Evolutionary conservation across 2,888 invertebrate species (phyloP).

Genomic region (Apotomis capreana): DNA sequence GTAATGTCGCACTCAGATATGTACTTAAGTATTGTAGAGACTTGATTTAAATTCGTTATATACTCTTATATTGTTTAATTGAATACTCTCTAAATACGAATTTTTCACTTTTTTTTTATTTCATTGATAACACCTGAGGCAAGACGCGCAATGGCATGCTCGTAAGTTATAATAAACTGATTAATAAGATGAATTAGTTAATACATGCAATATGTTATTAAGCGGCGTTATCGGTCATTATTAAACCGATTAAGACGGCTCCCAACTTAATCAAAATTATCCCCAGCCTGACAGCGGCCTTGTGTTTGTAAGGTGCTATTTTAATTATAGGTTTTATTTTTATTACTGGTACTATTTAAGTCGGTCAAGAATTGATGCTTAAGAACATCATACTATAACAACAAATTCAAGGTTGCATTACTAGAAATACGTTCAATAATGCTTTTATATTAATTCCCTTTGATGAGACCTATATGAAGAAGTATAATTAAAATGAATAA

Average conservation of each 20-base stretch:
- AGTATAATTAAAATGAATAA: too few species aligned
- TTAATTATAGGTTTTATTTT: slow-evolving; percentile 47
- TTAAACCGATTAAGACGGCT: slow-evolving; percentile 37
- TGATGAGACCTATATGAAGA: not conserved
- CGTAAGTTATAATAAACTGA: slow-evolving; percentile 23
- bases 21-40: too few species aligned
- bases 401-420: slow-evolving; percentile 4
- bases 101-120: not conserved
- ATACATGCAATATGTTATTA: slow-evolving; percentile 32
- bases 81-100: too few species aligned
- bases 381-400: slow-evolving; percentile 4
- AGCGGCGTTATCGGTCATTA: slow-evolving; percentile 34
- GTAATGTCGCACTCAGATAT: too few species aligned
- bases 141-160: not conserved
- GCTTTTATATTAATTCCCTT: not conserved
- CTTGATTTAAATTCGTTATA: too few species aligned
- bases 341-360: slow-evolving; percentile 30
- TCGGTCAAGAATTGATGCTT: not conserved
- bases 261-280: slow-evolving; percentile 40
- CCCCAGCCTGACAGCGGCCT: slow-evolving; percentile 45
- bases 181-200: slow-evolving; percentile 35
- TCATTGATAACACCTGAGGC: not conserved
- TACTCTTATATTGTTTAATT: too few species aligned
- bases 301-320: slow-evolving; percentile 51
- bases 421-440: not conserved